Conservation (phyloP, 1,140 invertebrate species). For the Danaus melanippus region DNA sequence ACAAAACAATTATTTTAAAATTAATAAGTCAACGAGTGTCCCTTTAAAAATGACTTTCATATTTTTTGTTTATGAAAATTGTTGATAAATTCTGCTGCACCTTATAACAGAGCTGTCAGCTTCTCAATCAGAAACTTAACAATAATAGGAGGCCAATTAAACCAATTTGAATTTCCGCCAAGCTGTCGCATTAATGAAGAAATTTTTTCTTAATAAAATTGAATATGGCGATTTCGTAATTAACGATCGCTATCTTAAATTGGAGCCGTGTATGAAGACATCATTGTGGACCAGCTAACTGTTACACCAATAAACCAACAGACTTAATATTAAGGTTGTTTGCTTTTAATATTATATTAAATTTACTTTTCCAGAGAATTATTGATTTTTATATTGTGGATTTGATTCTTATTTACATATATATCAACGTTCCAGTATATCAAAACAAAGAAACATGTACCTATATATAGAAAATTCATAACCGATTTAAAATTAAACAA, state of each 20-base stretch:
- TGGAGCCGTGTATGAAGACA: conserved; percentile 31
- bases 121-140: conserved; percentile 29
- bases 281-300: conserved; percentile 19
- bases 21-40: no score
- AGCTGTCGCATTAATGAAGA: conserved; percentile 26
- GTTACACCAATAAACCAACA: conserved; percentile 1
- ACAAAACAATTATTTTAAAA: no score
- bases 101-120: conserved; percentile 22
- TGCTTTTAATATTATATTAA: neutral
- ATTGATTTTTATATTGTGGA: no score
- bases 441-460: no score
- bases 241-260: conserved; percentile 52
- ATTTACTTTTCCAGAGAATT: no score
- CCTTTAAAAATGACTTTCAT: no score
- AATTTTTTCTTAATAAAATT: conserved; percentile 27
- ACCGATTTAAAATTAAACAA: no score
- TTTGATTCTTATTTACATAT: no score
- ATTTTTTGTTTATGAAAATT: conserved; percentile 4
- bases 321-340: neutral
- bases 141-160: conserved; percentile 38
- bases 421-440: no score
- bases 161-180: conserved; percentile 21
- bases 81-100: conserved; percentile 21
- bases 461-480: no score
- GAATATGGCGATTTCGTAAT: conserved; percentile 34